A percentile compares a stretch with the other conserved stretches of the same genome.
Evolutionary conservation across 2,797 vertebrate species (phyloP).

Genomic region (Malacoraja senta): DNA sequence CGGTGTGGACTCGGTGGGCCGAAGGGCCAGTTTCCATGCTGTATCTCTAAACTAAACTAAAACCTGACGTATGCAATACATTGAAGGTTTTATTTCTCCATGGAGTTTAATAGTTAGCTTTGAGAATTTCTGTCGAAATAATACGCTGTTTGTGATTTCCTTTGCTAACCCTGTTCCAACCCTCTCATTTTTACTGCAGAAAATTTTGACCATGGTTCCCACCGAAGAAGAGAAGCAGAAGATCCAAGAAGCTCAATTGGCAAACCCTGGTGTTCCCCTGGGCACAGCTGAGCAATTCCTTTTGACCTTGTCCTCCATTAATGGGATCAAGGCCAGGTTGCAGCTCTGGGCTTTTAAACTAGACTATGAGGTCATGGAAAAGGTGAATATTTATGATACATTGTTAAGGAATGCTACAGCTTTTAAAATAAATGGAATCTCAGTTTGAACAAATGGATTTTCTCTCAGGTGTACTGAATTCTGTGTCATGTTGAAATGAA

Average conservation of each 20-base stretch:
- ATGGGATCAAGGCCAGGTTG: conserved; percentile 71
- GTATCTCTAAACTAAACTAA: neutral
- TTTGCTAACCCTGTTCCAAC: neutral
- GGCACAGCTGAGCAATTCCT: conserved; percentile 93
- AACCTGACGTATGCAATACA: neutral
- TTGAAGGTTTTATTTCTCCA: neutral
- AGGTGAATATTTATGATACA: conserved; percentile 57
- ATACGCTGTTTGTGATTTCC: neutral
- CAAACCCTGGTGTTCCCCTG: conserved; percentile 79
- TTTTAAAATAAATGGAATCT: neutral
- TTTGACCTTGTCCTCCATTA: conserved; percentile 81
- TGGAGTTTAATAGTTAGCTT: neutral
- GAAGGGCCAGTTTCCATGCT: no score
- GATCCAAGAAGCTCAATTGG: conserved; percentile 90
- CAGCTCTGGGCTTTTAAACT: conserved; percentile 97
- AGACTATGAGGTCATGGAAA: conserved; percentile 87
- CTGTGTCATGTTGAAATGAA: neutral
- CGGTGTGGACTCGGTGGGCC: no score
- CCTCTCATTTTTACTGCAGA: conserved; percentile 56
- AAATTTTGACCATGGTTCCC: conserved; percentile 92
- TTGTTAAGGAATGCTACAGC: neutral
- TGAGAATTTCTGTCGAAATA: neutral
- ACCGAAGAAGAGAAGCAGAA: conserved; percentile 95
- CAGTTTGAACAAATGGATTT: neutral
- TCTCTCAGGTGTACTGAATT: neutral